Evolutionary conservation across 1,140 invertebrate genomes (phyloP).

Genomic region (Drosophila santomea): DNA sequence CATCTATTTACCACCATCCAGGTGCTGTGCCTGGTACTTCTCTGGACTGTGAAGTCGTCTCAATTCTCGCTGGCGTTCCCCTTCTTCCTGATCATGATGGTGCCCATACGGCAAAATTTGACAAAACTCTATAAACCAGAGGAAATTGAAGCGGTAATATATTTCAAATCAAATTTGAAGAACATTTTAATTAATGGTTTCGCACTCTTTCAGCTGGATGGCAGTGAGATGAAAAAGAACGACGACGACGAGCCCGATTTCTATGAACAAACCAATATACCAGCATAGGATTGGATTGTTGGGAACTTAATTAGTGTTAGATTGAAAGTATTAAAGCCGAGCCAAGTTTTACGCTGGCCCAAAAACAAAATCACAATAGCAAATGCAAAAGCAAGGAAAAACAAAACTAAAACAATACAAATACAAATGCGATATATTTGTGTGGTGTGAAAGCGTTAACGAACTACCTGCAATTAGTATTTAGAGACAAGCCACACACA

Average conservation of each 20-base stretch:
- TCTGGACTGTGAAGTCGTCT: constrained; percentile 96
- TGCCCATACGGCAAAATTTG: constrained; percentile 92
- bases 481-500: constrained; percentile 52
- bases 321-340: constrained; percentile 72
- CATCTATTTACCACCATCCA: constrained; percentile 95
- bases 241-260: constrained; percentile 96
- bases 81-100: constrained; percentile 95
- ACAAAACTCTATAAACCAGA: constrained; percentile 90
- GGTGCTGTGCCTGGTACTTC: constrained; percentile 89
- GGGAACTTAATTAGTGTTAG: constrained; percentile 58
- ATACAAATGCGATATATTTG: constrained; percentile 35
- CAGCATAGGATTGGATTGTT: constrained; percentile 86
- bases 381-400: constrained; percentile 9
- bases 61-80: constrained; percentile 94
- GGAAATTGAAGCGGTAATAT: constrained; percentile 92
- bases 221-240: constrained; percentile 91
- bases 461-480: constrained; percentile 81
- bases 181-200: neutral
- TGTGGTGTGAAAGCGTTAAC: constrained; percentile 70
- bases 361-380: constrained; percentile 27
- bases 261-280: constrained; percentile 93
- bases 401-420: constrained; percentile 40
- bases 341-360: constrained; percentile 47
- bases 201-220: constrained; percentile 88
- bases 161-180: neutral